phyloP scores from a whole-genome alignment of 1,140 invertebrate species.

The Pentalonia nigronervosa region DNA sequence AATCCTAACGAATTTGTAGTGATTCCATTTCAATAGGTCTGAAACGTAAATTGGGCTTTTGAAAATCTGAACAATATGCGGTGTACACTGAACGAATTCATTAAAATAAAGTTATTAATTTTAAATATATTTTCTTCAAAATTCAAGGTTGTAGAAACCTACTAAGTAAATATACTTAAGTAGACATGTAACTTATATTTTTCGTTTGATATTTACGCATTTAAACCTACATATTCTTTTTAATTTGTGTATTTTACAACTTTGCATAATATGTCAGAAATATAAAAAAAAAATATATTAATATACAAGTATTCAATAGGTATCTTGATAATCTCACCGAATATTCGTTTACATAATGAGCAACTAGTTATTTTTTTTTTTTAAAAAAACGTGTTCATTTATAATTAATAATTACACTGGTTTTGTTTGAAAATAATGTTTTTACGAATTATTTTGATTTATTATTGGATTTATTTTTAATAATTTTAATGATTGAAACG shows the following conservation, averaged over 20 bases:
- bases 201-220: not conserved
- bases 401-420: not conserved
- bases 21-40: not conserved
- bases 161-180: conserved; percentile 12
- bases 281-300: not conserved
- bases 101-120: not conserved
- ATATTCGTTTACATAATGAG: not conserved
- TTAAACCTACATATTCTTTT: not conserved
- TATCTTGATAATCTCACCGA: not conserved
- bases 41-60: not conserved
- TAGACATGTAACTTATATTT: not conserved
- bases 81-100: not conserved
- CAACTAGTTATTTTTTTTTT: not conserved
- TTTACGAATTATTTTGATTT: not conserved
- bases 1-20: not conserved
- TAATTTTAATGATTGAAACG: too few species aligned
- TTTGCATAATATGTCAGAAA: not conserved
- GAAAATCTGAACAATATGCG: not conserved
- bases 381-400: not conserved
- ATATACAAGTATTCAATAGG: not conserved
- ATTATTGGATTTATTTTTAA: not conserved
- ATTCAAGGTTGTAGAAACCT: conserved; percentile 29
- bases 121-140: not conserved
- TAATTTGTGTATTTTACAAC: not conserved
- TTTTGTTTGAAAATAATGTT: not conserved